Evolutionary conservation across 2,888 invertebrate genomes (phyloP).

Genomic region (Morpho helenor): DNA sequence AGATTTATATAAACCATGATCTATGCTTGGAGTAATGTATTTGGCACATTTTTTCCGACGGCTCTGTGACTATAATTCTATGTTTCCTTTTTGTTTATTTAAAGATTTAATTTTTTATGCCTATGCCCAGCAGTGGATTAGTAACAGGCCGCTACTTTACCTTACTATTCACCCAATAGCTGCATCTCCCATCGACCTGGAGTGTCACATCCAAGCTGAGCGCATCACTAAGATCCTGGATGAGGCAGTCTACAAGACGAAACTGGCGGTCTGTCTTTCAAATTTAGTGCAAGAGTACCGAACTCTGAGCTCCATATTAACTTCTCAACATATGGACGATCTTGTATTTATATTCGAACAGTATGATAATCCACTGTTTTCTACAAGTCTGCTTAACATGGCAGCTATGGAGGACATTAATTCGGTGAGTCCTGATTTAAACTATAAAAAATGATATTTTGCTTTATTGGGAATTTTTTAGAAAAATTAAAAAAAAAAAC

Average conservation of each 20-base stretch:
- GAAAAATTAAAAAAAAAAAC: too few species aligned
- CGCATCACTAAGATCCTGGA: constrained; percentile 74
- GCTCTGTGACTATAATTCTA: too few species aligned
- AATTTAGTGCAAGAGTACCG: constrained; percentile 57
- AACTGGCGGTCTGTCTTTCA: constrained; percentile 61
- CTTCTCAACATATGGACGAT: constrained; percentile 58
- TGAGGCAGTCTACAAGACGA: constrained; percentile 66
- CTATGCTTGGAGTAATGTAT: too few species aligned
- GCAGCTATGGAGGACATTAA: constrained; percentile 63
- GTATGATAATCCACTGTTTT: constrained; percentile 62
- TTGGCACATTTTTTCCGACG: too few species aligned
- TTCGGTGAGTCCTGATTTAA: constrained; percentile 40
- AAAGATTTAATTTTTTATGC: too few species aligned
- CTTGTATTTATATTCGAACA: constrained; percentile 65
- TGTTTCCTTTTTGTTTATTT: too few species aligned
- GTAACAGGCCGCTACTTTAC: too few species aligned
- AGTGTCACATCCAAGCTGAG: constrained; percentile 74
- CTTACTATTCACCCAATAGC: constrained; percentile 32
- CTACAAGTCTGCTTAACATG: constrained; percentile 55
- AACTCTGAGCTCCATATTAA: constrained; percentile 44
- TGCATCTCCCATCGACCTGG: constrained; percentile 68
- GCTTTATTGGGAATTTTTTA: too few species aligned
- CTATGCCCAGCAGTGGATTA: too few species aligned
- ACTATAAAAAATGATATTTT: not conserved
- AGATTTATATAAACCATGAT: too few species aligned